A percentile compares a stretch with the other conserved stretches of the same genome.
phyloP scores from a whole-genome alignment of 2,797 vertebrate genomes.

The Amniataba percoides region DNA sequence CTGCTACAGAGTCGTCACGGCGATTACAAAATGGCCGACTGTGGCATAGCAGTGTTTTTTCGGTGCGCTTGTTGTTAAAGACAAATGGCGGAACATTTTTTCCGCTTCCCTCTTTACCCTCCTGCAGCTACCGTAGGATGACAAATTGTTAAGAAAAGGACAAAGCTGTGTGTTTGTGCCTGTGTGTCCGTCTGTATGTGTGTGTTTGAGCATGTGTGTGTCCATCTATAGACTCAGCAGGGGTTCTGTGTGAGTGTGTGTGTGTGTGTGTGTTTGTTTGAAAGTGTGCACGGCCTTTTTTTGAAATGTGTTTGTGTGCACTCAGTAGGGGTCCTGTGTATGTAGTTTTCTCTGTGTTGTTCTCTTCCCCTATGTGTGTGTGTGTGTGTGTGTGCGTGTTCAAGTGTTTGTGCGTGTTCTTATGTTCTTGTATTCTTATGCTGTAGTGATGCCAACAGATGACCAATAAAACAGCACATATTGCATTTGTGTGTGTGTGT shows the following conservation, averaged over 20 bases:
- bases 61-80: conserved; percentile 63
- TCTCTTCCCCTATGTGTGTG: conserved; percentile 6
- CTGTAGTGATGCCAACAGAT: conserved; percentile 53
- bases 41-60: conserved; percentile 61
- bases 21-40: conserved; percentile 83
- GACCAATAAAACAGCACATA: conserved; percentile 61
- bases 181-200: conserved; percentile 33
- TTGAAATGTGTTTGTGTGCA: conserved; percentile 48
- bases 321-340: conserved; percentile 53
- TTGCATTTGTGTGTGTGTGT: conserved; percentile 16
- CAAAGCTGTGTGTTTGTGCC: conserved; percentile 47
- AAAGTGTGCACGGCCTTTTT: conserved; percentile 37
- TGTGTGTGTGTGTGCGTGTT: conserved; percentile 17
- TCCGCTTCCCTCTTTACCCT: conserved; percentile 33
- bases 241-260: conserved; percentile 37
- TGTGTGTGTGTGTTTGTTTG: conserved; percentile 28
- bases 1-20: conserved; percentile 58
- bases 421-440: conserved; percentile 36
- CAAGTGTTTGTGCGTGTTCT: conserved; percentile 19
- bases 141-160: conserved; percentile 65
- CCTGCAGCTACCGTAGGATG: conserved; percentile 43
- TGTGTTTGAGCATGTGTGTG: conserved; percentile 38
- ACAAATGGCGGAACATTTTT: conserved; percentile 72
- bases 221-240: conserved; percentile 55
- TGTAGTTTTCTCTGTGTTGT: conserved; percentile 32